Base-by-base conservation (phyloP, 2,113 vertebrate species). In the Willisornis vidua region DNA sequence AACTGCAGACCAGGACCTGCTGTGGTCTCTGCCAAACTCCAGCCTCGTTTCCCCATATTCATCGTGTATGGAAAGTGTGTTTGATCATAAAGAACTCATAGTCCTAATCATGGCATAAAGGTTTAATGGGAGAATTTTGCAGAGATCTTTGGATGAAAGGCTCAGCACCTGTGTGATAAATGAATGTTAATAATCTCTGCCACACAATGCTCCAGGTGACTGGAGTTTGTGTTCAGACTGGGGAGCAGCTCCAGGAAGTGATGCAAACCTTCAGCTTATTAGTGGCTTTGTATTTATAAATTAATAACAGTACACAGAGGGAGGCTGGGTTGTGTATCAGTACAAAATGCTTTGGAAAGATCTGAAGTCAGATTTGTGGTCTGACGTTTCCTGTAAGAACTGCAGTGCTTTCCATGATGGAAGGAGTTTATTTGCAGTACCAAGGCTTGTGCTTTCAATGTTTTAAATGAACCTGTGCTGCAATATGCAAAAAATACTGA, bases 381-480 rank as follows among this genome's bases (percentile, higher is more conserved):
- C 62, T 84, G n/a, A 43, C 37, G 26, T 37, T 84, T 84, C 51
- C 80, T 73, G 2, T 48, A 61, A 85, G 66, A 84, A 77, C 43
- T 6, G 23, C 19, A 9, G 46, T 24, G 55, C 17, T 93, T 89
- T 86, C 3, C 6, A 49, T 65, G 85, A 82, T 85, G 48, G 70
- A 62, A 87, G 26, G 82, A 41, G 48, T 58, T 35, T 75, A 83
- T 94, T 92, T 94, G 65, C 73, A 62, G 35, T 43, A 19, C 67
- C 76, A n/a, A 70, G 65, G 76, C 52, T 93, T 86, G 41, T 76
- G 66, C 59, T 90, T 86, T 62, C 73, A 39, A 2, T 70, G 37
- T 80, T 96, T 77, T 77, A 68, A 95, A 90, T 70, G 62, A 95
- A 65, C 63, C 41, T 66, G 74, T 72, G 55, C 59, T 87, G 94